Percentiles rank a stretch among this genome's conserved stretches.
Evolutionary conservation across 2,797 vertebrate species (phyloP).

Genomic region (Mareca penelope): DNA sequence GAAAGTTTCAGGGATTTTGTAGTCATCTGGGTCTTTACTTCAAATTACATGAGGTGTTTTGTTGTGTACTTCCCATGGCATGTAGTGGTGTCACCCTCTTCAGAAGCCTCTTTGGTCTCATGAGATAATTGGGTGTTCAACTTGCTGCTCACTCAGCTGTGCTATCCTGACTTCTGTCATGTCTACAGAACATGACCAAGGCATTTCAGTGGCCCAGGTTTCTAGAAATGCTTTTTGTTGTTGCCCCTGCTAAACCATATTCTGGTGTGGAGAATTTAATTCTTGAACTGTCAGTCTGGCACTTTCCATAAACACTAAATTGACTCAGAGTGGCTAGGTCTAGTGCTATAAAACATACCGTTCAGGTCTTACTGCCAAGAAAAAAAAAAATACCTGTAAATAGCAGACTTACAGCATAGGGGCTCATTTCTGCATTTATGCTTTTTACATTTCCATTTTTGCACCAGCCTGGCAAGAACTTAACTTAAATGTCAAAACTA

Average conservation of each 20-base stretch:
- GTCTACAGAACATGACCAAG: neutral
- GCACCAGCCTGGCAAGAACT: constrained; percentile 45
- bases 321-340: constrained; percentile 41
- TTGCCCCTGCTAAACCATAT: neutral
- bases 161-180: neutral
- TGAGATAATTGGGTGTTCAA: fast-evolving
- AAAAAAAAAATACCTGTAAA: constrained; percentile 45
- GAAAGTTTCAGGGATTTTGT: neutral
- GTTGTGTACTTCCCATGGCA: fast-evolving
- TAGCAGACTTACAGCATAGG: constrained; percentile 17
- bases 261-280: constrained; percentile 8
- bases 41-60: neutral
- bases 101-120: neutral
- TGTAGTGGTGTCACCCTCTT: neutral
- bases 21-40: neutral
- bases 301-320: constrained; percentile 57
- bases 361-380: constrained; percentile 56
- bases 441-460: constrained; percentile 65
- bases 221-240: neutral
- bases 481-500: constrained; percentile 57
- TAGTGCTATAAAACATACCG: constrained; percentile 48
- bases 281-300: constrained; percentile 34
- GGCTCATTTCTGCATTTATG: constrained; percentile 38
- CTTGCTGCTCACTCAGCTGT: fast-evolving
- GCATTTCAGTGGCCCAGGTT: neutral